Percentiles rank a stretch among this genome's conserved stretches.
phyloP scores from a whole-genome alignment of 2,113 vertebrate species.

The Gobius niger region DNA sequence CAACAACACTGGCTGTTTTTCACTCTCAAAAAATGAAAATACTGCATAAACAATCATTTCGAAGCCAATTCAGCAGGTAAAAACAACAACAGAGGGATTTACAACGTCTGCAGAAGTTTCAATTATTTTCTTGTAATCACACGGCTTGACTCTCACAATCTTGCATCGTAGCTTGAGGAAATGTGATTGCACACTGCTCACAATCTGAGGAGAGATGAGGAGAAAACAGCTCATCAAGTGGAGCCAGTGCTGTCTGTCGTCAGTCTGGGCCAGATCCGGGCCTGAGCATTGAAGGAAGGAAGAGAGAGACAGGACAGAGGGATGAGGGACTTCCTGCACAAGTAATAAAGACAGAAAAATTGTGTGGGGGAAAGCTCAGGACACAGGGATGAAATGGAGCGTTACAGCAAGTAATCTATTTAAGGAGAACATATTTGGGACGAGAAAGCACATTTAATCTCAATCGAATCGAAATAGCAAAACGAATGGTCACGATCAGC shows the following conservation, averaged over 20 bases:
- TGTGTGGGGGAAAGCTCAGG: slow-evolving; percentile 14
- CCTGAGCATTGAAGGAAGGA: slow-evolving; percentile 49
- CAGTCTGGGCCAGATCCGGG: slow-evolving; percentile 70
- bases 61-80: no score
- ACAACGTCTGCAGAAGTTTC: neutral
- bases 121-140: slow-evolving; percentile 4
- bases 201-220: slow-evolving; percentile 52
- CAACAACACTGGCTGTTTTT: no score
- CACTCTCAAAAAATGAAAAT: no score
- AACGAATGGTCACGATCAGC: neutral
- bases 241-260: slow-evolving; percentile 57
- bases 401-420: slow-evolving; percentile 1
- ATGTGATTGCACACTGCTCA: slow-evolving; percentile 20
- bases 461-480: slow-evolving; percentile 24
- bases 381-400: slow-evolving; percentile 19
- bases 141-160: neutral
- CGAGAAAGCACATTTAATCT: neutral
- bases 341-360: slow-evolving; percentile 17
- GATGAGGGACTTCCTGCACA: slow-evolving; percentile 53
- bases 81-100: no score
- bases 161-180: slow-evolving; percentile 42
- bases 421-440: neutral
- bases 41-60: no score
- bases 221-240: slow-evolving; percentile 38
- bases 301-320: slow-evolving; percentile 51